phyloP scores from a whole-genome alignment of 2,797 vertebrate genomes.

The Myripristis murdjan region DNA sequence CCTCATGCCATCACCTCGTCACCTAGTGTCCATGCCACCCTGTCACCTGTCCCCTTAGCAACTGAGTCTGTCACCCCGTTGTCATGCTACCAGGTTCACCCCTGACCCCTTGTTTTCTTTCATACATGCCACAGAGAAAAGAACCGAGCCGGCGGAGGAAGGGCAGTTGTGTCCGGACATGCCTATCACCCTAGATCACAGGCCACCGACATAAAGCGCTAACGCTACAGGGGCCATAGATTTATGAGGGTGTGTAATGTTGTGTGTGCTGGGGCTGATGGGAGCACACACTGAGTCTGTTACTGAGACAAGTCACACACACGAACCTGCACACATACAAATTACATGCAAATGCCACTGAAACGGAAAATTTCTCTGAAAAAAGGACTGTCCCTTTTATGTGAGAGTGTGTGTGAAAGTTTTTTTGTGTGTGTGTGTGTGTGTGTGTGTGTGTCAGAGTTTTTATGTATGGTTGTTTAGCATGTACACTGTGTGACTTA shows the following conservation, averaged over 20 bases:
- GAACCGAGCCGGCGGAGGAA: conserved; percentile 61
- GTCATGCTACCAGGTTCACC: conserved; percentile 76
- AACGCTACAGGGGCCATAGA: conserved; percentile 75
- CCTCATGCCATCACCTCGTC: conserved; percentile 84
- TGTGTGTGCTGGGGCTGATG: conserved; percentile 34
- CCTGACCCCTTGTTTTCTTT: conserved; percentile 78
- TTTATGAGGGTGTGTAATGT: conserved; percentile 81
- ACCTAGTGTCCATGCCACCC: conserved; percentile 75
- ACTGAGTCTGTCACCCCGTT: conserved; percentile 73
- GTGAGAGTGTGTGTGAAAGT: too few species aligned
- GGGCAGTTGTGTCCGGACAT: conserved; percentile 79
- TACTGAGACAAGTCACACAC: conserved; percentile 43
- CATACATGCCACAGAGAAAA: conserved; percentile 70
- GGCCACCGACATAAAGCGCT: conserved; percentile 62
- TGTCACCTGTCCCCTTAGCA: conserved; percentile 81
- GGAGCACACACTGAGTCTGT: conserved; percentile 33
- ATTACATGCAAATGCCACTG: too few species aligned
- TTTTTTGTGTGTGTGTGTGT: conserved; percentile 29
- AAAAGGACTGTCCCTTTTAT: conserved; percentile 29
- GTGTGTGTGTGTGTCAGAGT: neutral
- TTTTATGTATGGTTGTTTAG: conserved; percentile 24
- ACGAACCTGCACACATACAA: conserved; percentile 50
- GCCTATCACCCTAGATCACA: conserved; percentile 82
- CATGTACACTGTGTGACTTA: conserved; percentile 49
- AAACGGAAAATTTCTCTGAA: conserved; percentile 54